Conservation (phyloP, 2,888 invertebrate genomes). For the Erpobdella octoculata region DNA sequence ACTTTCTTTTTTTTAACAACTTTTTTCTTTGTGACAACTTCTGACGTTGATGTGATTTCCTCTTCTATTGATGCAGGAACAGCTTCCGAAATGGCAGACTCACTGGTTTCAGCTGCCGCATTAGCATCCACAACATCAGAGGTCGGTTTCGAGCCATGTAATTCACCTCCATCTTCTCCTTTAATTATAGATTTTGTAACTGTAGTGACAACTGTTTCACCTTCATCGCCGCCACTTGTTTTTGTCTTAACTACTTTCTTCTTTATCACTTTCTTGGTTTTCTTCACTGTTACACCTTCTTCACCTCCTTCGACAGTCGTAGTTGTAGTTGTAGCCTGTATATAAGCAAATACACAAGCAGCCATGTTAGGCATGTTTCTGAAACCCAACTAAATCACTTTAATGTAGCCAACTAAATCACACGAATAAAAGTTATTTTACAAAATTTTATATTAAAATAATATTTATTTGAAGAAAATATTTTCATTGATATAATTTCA, state of each 20-base stretch:
- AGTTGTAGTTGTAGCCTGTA: neutral
- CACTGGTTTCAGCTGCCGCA: neutral
- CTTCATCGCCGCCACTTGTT: neutral
- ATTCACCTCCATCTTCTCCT: neutral
- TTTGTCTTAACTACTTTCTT: slow-evolving; percentile 8
- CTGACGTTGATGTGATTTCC: neutral
- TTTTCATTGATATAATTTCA: no score
- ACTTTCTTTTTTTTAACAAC: neutral
- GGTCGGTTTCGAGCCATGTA: neutral
- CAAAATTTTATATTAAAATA: no score
- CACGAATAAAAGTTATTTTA: no score
- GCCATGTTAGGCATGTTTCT: no score
- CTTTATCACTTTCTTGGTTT: neutral
- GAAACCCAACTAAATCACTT: no score
- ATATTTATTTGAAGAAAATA: no score
- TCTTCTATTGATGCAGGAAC: neutral
- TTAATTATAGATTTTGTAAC: neutral
- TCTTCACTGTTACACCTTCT: neutral
- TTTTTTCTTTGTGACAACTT: neutral
- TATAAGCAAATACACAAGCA: neutral
- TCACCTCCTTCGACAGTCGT: neutral
- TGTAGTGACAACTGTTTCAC: neutral
- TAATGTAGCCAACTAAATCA: no score
- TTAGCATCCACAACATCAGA: neutral
- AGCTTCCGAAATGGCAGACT: neutral